These are phyloP conservation scores for Agrochola lychnidis DNA, from an alignment of 2,888 invertebrate genomes.

Conservation along the genomic window DNA sequence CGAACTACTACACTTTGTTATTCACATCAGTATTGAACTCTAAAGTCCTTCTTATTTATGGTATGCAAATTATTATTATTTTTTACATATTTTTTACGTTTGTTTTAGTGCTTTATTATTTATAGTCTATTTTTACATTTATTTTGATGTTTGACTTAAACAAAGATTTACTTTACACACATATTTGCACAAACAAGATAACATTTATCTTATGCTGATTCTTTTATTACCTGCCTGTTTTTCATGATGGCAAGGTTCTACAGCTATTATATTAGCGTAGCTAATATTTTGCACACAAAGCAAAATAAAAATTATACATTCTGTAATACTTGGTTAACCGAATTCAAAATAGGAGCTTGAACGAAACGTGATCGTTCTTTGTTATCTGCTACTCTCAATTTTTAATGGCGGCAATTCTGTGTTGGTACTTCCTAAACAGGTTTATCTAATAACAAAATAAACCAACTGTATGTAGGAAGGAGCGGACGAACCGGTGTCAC, in stretches of 20 bases:
- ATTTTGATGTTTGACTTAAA: conserved; percentile 15
- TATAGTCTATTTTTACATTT: conserved; percentile 38
- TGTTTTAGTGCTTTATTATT: conserved; percentile 10
- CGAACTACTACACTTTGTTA: neutral
- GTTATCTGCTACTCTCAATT: conserved; percentile 15
- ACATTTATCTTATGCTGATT: conserved; percentile 39
- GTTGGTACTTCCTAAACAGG: neutral
- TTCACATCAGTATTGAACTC: neutral
- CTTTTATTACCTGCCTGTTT: conserved; percentile 40
- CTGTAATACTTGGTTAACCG: neutral
- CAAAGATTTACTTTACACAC: neutral
- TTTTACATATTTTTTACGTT: neutral
- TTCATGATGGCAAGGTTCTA: conserved; percentile 22
- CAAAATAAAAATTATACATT: conserved; percentile 1
- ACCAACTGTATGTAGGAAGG: conserved; percentile 42
- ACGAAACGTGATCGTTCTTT: conserved; percentile 35
- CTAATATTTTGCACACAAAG: conserved; percentile 21
- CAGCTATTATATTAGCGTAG: conserved; percentile 5
- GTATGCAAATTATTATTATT: conserved; percentile 4
- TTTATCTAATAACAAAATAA: conserved; percentile 3
- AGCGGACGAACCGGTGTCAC: conserved; percentile 27
- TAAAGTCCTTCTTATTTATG: neutral
- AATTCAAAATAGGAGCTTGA: conserved; percentile 8
- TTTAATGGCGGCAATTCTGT: neutral
- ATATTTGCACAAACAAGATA: conserved; percentile 37